Evolutionary conservation across 2,888 invertebrate species (phyloP).

Genomic region (Abrostola tripartita): DNA sequence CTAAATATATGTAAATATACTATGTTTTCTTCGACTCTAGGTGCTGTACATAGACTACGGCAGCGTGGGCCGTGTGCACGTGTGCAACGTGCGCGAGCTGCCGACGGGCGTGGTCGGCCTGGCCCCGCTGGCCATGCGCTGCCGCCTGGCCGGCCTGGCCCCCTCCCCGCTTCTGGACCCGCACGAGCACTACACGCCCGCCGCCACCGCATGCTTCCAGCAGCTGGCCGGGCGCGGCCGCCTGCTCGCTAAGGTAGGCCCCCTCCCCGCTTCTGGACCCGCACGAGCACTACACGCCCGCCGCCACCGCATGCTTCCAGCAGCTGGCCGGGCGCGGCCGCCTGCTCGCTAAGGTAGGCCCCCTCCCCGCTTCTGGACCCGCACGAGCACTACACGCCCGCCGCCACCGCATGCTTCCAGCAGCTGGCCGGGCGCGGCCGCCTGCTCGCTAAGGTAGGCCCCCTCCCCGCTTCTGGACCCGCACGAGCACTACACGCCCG

Average conservation of each 20-base stretch:
- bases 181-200: slow-evolving; percentile 89
- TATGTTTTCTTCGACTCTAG: slow-evolving; percentile 65
- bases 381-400: slow-evolving; percentile 89
- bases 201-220: slow-evolving; percentile 89
- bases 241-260: slow-evolving; percentile 85
- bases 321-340: slow-evolving; percentile 68
- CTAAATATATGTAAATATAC: no score
- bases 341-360: slow-evolving; percentile 85
- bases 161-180: slow-evolving; percentile 90
- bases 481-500: slow-evolving; percentile 89
- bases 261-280: slow-evolving; percentile 90
- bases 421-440: slow-evolving; percentile 68
- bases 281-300: slow-evolving; percentile 89
- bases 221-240: slow-evolving; percentile 68
- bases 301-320: slow-evolving; percentile 89
- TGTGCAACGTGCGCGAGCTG: slow-evolving; percentile 80
- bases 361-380: slow-evolving; percentile 90
- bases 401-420: slow-evolving; percentile 89
- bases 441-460: slow-evolving; percentile 85
- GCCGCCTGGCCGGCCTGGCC: slow-evolving; percentile 90
- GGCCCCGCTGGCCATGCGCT: slow-evolving; percentile 90
- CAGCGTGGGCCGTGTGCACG: slow-evolving; percentile 82
- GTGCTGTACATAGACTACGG: slow-evolving; percentile 95
- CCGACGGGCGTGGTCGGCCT: slow-evolving; percentile 65
- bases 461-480: slow-evolving; percentile 90